Evolutionary conservation across 2,113 vertebrate species (phyloP).

Genomic region (Psilopsiagon aurifrons): DNA sequence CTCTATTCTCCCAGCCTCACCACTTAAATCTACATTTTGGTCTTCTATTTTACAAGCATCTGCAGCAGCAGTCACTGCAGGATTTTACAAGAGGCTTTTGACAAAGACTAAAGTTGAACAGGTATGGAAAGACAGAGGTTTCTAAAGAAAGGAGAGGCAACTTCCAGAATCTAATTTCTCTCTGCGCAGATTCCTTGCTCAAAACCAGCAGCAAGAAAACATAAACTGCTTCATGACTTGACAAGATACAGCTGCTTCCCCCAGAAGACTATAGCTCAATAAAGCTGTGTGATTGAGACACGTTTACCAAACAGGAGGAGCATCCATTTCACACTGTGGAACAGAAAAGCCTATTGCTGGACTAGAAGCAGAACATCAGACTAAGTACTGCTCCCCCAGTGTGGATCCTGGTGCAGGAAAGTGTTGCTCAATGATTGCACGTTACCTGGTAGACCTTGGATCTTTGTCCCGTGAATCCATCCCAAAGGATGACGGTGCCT

Average conservation of each 20-base stretch:
- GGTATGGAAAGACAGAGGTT: not conserved
- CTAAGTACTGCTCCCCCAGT: not conserved
- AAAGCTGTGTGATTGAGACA: not conserved
- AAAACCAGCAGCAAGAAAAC: not conserved
- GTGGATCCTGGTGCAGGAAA: not conserved
- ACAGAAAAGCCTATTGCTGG: not conserved
- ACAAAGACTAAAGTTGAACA: not conserved
- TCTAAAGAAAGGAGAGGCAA: not conserved
- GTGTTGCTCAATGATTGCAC: not conserved
- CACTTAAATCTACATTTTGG: not conserved
- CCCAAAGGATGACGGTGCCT: constrained; percentile 98
- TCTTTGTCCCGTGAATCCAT: constrained; percentile 96
- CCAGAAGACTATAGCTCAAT: not conserved
- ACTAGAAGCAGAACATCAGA: not conserved
- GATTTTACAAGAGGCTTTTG: not conserved
- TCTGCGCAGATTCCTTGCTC: not conserved
- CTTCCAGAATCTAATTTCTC: not conserved
- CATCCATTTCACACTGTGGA: not conserved
- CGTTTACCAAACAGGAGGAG: not conserved
- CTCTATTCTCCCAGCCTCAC: not conserved
- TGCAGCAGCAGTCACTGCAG: not conserved
- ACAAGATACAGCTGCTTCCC: not conserved
- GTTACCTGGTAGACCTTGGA: constrained; percentile 98
- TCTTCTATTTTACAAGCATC: not conserved
- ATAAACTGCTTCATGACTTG: not conserved